Conservation (phyloP, 2,888 invertebrate genomes). For the Chaitophorus viminalis region DNA sequence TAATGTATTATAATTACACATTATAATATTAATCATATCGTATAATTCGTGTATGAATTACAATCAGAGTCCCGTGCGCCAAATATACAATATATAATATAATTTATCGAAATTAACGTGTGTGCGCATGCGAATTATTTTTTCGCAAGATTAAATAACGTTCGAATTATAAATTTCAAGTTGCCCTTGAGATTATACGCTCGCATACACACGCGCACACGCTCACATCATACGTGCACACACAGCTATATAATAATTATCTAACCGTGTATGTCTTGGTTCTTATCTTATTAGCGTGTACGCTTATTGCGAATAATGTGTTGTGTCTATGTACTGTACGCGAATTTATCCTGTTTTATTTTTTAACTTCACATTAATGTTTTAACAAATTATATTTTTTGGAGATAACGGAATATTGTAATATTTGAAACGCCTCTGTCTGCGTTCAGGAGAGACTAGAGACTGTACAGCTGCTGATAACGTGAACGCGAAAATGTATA, state of each 20-base stretch:
- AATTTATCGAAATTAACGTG: neutral
- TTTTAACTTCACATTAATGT: neutral
- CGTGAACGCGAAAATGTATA: neutral
- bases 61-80: neutral
- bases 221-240: too few species aligned
- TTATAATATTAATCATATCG: too few species aligned
- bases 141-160: constrained; percentile 26
- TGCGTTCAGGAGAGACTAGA: neutral
- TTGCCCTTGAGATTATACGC: constrained; percentile 52
- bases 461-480: neutral
- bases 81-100: too few species aligned
- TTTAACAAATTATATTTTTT: neutral
- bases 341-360: neutral
- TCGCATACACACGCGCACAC: neutral
- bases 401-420: constrained; percentile 12
- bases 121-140: constrained; percentile 1
- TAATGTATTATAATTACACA: too few species aligned
- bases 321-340: neutral
- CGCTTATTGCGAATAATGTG: too few species aligned
- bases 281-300: constrained; percentile 11
- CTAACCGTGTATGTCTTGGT: constrained; percentile 32
- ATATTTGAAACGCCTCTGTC: neutral
- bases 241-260: constrained; percentile 31
- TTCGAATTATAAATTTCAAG: constrained; percentile 49
- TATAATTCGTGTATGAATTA: too few species aligned